A percentile compares a stretch with the other conserved stretches of the same genome.
These are phyloP conservation scores for Dioctria rufipes DNA, from an alignment of 2,888 invertebrate genomes.

Conservation along the genomic window DNA sequence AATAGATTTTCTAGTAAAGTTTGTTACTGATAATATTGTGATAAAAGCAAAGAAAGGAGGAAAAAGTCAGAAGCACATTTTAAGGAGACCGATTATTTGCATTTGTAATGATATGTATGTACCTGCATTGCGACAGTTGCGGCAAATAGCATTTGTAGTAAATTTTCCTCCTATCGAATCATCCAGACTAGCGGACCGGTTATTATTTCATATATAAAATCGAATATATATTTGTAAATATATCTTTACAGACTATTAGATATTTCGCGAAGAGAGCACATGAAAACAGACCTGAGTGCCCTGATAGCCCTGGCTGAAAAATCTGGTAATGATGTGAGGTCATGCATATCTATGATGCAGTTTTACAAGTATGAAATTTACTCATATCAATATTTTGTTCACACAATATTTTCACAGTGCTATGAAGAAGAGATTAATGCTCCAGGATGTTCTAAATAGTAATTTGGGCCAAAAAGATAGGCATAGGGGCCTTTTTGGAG, in stretches of 20 bases:
- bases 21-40: constrained; percentile 77
- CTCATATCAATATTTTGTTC: neutral
- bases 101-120: constrained; percentile 97
- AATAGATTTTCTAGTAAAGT: constrained; percentile 88
- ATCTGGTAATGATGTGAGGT: constrained; percentile 90
- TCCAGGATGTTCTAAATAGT: constrained; percentile 76
- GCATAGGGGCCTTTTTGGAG: constrained; percentile 86
- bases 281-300: constrained; percentile 80
- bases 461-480: constrained; percentile 90
- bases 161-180: constrained; percentile 77
- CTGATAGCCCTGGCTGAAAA: constrained; percentile 86
- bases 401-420: constrained; percentile 60
- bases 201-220: constrained; percentile 10
- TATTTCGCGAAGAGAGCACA: constrained; percentile 79
- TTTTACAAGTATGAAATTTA: constrained; percentile 73
- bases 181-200: constrained; percentile 74
- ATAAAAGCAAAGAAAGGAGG: constrained; percentile 71
- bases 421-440: constrained; percentile 68
- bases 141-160: constrained; percentile 83
- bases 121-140: constrained; percentile 85
- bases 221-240: neutral
- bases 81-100: constrained; percentile 93
- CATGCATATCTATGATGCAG: constrained; percentile 92
- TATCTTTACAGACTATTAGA: constrained; percentile 74
- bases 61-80: constrained; percentile 74